phyloP scores from a whole-genome alignment of 2,888 invertebrate species.

The Callosobruchus maculatus region DNA sequence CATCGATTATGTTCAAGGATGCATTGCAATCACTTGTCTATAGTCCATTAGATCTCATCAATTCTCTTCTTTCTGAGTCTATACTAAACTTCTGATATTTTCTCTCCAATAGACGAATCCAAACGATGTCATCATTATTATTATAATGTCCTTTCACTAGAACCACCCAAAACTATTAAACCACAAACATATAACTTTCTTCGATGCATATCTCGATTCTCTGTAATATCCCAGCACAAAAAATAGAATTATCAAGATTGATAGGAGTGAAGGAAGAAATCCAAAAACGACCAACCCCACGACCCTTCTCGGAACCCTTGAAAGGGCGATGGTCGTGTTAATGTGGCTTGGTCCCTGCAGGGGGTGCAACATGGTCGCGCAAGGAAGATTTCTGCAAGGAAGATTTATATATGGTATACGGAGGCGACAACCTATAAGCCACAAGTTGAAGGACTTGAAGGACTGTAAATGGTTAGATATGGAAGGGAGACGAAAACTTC shows the following conservation, averaged over 20 bases:
- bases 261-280: not conserved
- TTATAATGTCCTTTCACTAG: not conserved
- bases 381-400: not conserved
- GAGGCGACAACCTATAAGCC: too few species aligned
- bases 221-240: conserved; percentile 3
- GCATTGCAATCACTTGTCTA: too few species aligned
- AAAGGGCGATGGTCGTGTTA: not conserved
- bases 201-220: not conserved
- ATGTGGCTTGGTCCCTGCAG: not conserved
- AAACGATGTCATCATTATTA: not conserved
- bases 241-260: not conserved
- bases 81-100: not conserved
- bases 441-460: too few species aligned
- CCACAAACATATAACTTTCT: not conserved
- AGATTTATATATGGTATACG: too few species aligned
- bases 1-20: too few species aligned
- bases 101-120: not conserved
- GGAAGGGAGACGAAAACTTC: too few species aligned
- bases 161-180: not conserved
- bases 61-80: not conserved
- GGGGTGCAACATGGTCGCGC: not conserved
- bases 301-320: not conserved
- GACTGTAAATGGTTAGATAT: too few species aligned
- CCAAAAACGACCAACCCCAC: not conserved
- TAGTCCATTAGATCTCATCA: too few species aligned